Percentiles rank a stretch among this genome's conserved stretches.
These are phyloP conservation scores for Laticauda laticaudata DNA, from an alignment of 2,113 vertebrate species.

Conservation along the genomic window DNA sequence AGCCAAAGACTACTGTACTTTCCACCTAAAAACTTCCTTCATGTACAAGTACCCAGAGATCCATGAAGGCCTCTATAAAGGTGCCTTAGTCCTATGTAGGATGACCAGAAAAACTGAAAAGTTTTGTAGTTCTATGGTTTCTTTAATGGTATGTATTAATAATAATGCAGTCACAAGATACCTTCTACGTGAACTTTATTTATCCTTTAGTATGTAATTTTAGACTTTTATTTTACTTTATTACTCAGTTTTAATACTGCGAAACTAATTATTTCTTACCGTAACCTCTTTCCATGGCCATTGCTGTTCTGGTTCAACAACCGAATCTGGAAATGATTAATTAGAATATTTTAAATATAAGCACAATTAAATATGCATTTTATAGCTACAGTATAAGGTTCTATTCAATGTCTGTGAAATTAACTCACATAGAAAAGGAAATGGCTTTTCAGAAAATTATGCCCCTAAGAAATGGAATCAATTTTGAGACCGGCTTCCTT, in stretches of 20 bases:
- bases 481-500: background rate
- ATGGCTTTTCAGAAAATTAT: background rate
- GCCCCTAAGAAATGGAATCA: background rate
- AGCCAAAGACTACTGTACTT: background rate
- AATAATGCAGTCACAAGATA: background rate
- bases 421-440: background rate
- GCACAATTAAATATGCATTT: background rate
- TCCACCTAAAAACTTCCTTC: background rate
- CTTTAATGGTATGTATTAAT: background rate
- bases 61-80: background rate
- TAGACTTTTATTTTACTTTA: background rate
- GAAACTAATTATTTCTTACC: slow-evolving; percentile 8
- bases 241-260: background rate
- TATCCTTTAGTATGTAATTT: background rate
- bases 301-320: background rate
- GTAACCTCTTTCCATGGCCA: slow-evolving; percentile 5
- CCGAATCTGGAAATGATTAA: slow-evolving; percentile 8
- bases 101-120: background rate
- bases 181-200: background rate
- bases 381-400: background rate
- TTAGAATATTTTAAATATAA: background rate
- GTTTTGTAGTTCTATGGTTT: background rate
- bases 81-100: background rate
- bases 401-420: background rate
- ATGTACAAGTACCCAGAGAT: background rate